These are phyloP conservation scores for Erpetoichthys calabaricus DNA, from an alignment of 2,797 vertebrate species.

Conservation along the genomic window DNA sequence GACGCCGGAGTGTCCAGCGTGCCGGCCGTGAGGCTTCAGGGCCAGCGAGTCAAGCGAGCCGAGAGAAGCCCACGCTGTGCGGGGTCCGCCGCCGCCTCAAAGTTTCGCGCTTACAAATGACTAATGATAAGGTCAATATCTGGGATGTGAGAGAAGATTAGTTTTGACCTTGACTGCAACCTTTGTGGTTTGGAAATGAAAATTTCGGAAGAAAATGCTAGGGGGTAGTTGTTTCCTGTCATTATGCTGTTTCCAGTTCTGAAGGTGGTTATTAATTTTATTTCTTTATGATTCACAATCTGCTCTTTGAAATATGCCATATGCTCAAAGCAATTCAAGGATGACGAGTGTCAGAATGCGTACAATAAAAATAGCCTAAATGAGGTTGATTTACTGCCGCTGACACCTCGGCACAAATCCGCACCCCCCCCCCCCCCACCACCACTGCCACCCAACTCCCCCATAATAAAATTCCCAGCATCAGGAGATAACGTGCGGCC, in stretches of 20 bases:
- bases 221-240: slow-evolving; percentile 62
- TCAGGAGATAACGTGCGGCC: slow-evolving; percentile 30
- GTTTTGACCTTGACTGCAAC: slow-evolving; percentile 59
- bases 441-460: slow-evolving; percentile 17
- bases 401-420: slow-evolving; percentile 50
- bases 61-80: too few species aligned
- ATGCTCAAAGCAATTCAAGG: slow-evolving; percentile 81
- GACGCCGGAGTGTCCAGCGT: too few species aligned
- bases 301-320: slow-evolving; percentile 87
- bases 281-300: slow-evolving; percentile 86
- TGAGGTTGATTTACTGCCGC: slow-evolving; percentile 74
- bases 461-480: slow-evolving; percentile 26
- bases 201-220: slow-evolving; percentile 40
- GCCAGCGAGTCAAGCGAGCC: too few species aligned
- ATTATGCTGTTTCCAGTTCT: slow-evolving; percentile 72
- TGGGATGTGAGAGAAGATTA: slow-evolving; percentile 43
- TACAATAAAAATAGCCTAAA: slow-evolving; percentile 84
- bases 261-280: slow-evolving; percentile 82
- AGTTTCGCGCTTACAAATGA: slow-evolving; percentile 30
- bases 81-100: slow-evolving; percentile 14
- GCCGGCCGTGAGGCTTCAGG: too few species aligned
- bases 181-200: slow-evolving; percentile 44
- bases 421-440: slow-evolving; percentile 31
- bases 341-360: slow-evolving; percentile 83
- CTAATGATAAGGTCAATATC: slow-evolving; percentile 32